These are phyloP conservation scores for Perca flavescens DNA, from an alignment of 2,113 vertebrate genomes.

Conservation along the genomic window DNA sequence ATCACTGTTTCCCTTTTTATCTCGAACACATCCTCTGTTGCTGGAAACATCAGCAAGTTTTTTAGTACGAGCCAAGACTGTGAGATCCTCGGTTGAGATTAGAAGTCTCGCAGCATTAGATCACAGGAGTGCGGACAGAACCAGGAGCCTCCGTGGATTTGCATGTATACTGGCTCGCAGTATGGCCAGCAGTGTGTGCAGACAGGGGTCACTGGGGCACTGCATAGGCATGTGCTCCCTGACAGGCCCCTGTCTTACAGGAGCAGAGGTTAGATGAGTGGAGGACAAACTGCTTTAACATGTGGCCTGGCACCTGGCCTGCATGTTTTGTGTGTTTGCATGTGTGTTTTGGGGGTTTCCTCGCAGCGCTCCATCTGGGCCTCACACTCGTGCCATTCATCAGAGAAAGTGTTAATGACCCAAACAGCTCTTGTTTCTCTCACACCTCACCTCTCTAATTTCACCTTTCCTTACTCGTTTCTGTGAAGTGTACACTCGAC, in stretches of 20 bases:
- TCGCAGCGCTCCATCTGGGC: constrained; percentile 34
- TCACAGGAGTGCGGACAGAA: constrained; percentile 39
- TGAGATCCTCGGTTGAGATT: neutral
- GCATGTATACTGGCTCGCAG: constrained; percentile 36
- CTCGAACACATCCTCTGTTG: neutral
- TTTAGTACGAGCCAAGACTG: neutral
- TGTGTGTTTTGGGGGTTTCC: constrained; percentile 50
- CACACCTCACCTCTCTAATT: constrained; percentile 10
- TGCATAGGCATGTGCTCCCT: constrained; percentile 78
- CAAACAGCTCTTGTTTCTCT: constrained; percentile 58
- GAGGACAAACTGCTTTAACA: constrained; percentile 78
- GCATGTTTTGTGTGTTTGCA: constrained; percentile 39
- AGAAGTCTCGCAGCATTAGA: constrained; percentile 7
- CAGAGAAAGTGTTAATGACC: constrained; percentile 66
- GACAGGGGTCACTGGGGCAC: constrained; percentile 78
- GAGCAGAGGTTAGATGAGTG: constrained; percentile 77
- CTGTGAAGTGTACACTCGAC: neutral
- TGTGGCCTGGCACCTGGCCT: constrained; percentile 70
- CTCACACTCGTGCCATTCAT: constrained; percentile 54
- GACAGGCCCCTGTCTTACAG: constrained; percentile 64
- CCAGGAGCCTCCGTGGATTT: constrained; percentile 3
- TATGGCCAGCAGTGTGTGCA: constrained; percentile 25
- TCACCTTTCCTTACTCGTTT: neutral
- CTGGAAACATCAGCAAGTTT: neutral
- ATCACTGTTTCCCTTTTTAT: neutral